Percentiles rank a stretch among this genome's conserved stretches.
These are phyloP conservation scores for Chloropsis hardwickii DNA, from an alignment of 2,113 vertebrate species.

Conservation along the genomic window DNA sequence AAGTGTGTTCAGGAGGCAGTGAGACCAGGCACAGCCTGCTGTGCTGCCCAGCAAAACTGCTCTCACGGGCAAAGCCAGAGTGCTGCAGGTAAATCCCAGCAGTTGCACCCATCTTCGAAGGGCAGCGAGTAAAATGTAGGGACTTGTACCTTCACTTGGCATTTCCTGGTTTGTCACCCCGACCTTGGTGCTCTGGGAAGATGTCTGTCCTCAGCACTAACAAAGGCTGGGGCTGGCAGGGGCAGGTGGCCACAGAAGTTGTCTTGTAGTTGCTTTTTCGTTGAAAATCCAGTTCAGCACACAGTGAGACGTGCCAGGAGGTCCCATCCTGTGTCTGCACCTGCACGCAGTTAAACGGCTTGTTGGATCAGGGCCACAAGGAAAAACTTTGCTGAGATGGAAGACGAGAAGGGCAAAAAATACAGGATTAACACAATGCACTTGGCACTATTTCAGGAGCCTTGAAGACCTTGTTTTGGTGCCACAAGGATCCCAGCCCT, in stretches of 20 bases:
- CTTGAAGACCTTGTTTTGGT: neutral
- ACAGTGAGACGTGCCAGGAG: neutral
- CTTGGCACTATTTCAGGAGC: neutral
- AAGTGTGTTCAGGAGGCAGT: rapidly evolving
- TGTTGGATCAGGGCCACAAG: neutral
- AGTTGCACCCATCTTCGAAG: neutral
- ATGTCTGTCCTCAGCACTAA: neutral
- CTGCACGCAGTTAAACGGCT: neutral
- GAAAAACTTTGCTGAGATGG: neutral
- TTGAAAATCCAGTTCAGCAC: neutral
- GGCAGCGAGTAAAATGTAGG: neutral
- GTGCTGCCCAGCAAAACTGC: neutral
- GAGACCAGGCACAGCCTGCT: neutral
- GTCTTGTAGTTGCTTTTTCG: neutral
- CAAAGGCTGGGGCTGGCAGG: neutral
- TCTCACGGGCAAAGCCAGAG: neutral
- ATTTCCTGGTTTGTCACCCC: neutral
- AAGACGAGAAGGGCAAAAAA: neutral
- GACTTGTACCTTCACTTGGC: neutral
- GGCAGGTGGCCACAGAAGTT: neutral
- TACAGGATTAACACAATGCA: neutral
- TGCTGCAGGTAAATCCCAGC: neutral
- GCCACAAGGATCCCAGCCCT: neutral
- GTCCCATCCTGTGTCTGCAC: neutral
- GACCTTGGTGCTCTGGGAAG: neutral